Conservation (phyloP, 1,140 invertebrate species). For the Rhopalosiphum maidis region DNA sequence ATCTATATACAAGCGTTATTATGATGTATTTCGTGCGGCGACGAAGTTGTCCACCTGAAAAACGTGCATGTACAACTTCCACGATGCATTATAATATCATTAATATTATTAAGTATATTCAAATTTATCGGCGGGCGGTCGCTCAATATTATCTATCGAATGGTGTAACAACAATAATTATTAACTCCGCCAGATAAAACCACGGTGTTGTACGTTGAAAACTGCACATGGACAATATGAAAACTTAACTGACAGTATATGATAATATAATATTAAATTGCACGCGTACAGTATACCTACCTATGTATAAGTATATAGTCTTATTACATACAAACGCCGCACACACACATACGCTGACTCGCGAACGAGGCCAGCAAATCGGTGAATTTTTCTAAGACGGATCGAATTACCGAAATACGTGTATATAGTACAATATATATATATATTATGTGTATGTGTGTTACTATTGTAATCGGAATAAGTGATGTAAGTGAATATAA, state of each 20-base stretch:
- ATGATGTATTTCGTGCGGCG: background rate
- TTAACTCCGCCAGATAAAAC: background rate
- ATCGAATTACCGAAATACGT: background rate
- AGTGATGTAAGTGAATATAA: background rate
- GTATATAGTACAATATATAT: background rate
- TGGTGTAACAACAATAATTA: background rate
- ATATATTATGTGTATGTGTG: too few species aligned
- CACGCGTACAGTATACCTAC: background rate
- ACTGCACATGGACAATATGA: background rate
- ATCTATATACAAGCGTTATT: background rate
- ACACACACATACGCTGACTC: background rate
- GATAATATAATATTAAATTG: conserved; percentile 1
- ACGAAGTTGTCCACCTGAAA: background rate
- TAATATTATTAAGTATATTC: background rate
- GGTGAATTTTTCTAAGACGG: background rate
- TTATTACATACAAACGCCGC: background rate
- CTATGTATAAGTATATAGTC: too few species aligned
- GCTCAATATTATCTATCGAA: background rate
- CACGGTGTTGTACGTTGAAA: background rate
- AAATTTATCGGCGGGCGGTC: background rate
- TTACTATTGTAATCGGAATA: conserved; percentile 18
- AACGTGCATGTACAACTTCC: background rate
- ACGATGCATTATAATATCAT: too few species aligned
- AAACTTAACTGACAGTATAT: background rate
- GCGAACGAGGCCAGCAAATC: background rate